These are phyloP conservation scores for Hipparchia sbordonii DNA, from an alignment of 2,888 invertebrate genomes.

Conservation along the genomic window DNA sequence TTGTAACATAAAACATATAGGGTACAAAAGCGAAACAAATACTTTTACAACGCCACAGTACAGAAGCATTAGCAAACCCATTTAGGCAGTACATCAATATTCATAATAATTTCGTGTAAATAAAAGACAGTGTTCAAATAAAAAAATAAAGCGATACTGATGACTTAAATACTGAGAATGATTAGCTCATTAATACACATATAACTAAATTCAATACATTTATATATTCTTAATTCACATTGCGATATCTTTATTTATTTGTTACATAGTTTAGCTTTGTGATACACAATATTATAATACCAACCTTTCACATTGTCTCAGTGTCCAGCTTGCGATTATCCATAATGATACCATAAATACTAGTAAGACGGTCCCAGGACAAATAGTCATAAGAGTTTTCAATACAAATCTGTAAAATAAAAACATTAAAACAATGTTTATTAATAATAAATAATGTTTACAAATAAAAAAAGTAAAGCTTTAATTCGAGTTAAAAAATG, in stretches of 20 bases:
- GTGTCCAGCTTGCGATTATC: slow-evolving; percentile 99
- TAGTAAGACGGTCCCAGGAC: slow-evolving; percentile 97
- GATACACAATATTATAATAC: slow-evolving; percentile 47
- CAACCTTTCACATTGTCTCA: slow-evolving; percentile 99
- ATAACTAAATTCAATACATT: slow-evolving; percentile 41
- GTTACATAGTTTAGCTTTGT: slow-evolving; percentile 23
- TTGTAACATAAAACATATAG: slow-evolving; percentile 68
- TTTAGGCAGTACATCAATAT: slow-evolving; percentile 67
- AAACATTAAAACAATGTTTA: neutral
- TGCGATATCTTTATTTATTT: slow-evolving; percentile 19
- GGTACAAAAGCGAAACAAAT: slow-evolving; percentile 67
- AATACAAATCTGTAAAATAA: slow-evolving; percentile 88
- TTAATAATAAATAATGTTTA: neutral
- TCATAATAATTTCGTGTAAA: slow-evolving; percentile 50
- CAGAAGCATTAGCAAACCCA: slow-evolving; percentile 78
- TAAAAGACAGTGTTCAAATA: slow-evolving; percentile 51
- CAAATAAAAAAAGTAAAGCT: neutral
- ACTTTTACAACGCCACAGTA: slow-evolving; percentile 74
- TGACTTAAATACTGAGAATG: slow-evolving; percentile 47
- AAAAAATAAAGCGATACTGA: slow-evolving; percentile 60
- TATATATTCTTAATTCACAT: slow-evolving; percentile 20
- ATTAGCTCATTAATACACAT: slow-evolving; percentile 44
- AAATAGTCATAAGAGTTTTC: slow-evolving; percentile 99
- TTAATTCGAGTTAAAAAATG: neutral
- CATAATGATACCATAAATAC: slow-evolving; percentile 99